Evolutionary conservation across 1,140 invertebrate species (phyloP).

Genomic region (Bathynomus jamesi): DNA sequence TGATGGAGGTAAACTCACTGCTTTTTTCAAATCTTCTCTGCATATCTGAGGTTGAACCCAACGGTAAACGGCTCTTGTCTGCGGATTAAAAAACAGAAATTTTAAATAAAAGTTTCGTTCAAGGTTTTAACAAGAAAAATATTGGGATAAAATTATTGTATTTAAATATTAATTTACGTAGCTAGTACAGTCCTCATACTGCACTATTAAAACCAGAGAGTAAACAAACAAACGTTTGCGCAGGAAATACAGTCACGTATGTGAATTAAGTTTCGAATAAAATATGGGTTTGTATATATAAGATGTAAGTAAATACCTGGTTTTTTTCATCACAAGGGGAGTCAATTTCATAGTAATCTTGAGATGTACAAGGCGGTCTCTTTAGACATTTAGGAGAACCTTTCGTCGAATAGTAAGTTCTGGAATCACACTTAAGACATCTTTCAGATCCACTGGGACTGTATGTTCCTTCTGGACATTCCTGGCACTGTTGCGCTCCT

Average conservation of each 20-base stretch:
- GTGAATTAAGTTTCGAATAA: no score
- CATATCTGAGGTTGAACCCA: constrained; percentile 54
- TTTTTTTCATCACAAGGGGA: constrained; percentile 48
- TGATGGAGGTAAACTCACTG: constrained; percentile 44
- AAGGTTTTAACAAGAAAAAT: no score
- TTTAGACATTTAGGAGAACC: constrained; percentile 47
- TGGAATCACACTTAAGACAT: constrained; percentile 47
- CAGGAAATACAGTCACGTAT: no score
- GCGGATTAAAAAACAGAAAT: neutral
- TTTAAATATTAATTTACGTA: no score
- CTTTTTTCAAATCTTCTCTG: constrained; percentile 41
- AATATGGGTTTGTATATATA: no score
- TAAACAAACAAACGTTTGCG: no score
- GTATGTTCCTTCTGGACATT: constrained; percentile 48
- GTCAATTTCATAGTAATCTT: constrained; percentile 52
- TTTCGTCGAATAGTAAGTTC: constrained; percentile 41
- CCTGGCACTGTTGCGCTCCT: constrained; percentile 46
- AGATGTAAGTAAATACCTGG: no score
- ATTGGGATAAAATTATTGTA: no score
- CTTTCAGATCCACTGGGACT: constrained; percentile 44
- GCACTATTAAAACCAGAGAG: no score
- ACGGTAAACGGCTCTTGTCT: constrained; percentile 48
- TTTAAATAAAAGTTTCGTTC: no score
- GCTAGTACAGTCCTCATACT: no score
- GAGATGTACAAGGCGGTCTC: constrained; percentile 48